Percentiles rank a stretch among this genome's conserved stretches.
phyloP scores from a whole-genome alignment of 2,888 invertebrate species.

The Sinodicranocentrus sp. region DNA sequence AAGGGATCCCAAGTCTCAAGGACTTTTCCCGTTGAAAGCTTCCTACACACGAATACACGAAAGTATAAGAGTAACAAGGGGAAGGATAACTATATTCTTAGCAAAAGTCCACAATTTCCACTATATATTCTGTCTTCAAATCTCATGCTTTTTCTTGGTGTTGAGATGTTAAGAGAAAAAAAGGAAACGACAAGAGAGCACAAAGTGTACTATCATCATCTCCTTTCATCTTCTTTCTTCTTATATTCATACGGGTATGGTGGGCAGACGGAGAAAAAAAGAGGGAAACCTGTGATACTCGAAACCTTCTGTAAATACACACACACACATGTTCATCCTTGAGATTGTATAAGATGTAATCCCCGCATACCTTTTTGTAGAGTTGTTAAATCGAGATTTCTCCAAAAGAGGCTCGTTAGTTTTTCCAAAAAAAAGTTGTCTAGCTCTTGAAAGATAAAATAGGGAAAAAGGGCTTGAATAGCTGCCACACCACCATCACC shows the following conservation, averaged over 20 bases:
- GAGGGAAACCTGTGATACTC: too few relatives aligned
- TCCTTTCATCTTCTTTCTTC: slow-evolving; percentile 17
- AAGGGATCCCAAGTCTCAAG: background rate
- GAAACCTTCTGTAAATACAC: too few relatives aligned
- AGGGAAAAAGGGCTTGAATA: slow-evolving; percentile 9
- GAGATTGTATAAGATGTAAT: background rate
- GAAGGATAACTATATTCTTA: slow-evolving; percentile 17
- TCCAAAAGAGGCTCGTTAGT: slow-evolving; percentile 27
- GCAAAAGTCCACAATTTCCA: slow-evolving; percentile 32
- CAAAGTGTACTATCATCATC: slow-evolving; percentile 26
- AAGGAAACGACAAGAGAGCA: slow-evolving; percentile 19
- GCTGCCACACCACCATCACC: background rate
- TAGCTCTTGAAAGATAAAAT: background rate
- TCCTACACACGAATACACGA: too few relatives aligned
- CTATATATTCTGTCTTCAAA: slow-evolving; percentile 24
- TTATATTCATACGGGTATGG: slow-evolving; percentile 12
- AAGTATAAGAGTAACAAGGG: too few relatives aligned
- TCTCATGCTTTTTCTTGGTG: slow-evolving; percentile 7
- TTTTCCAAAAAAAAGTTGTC: slow-evolving; percentile 10
- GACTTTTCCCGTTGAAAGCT: slow-evolving; percentile 23
- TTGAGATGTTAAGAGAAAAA: slow-evolving; percentile 27
- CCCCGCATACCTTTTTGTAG: background rate
- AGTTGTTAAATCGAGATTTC: slow-evolving; percentile 13
- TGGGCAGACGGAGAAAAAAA: background rate
- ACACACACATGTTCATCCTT: too few relatives aligned